phyloP scores from a whole-genome alignment of 92 coral and sea anemone species.

The Scolanthus callimorphus region DNA sequence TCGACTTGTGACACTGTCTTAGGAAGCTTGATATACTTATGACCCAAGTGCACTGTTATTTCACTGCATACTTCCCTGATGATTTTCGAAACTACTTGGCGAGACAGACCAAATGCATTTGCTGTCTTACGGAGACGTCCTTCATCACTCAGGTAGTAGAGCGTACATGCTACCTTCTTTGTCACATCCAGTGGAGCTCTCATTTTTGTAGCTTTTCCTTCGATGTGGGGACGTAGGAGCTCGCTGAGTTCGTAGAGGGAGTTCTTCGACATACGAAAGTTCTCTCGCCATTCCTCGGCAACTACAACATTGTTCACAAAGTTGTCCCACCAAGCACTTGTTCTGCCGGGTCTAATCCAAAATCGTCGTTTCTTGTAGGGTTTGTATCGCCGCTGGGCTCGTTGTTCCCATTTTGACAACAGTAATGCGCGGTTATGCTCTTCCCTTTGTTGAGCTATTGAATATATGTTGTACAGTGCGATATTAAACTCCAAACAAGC shows the following conservation, averaged over 20 bases:
- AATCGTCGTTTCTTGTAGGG: neutral
- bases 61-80: slow-evolving; percentile 16
- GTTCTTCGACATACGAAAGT: slow-evolving; percentile 36
- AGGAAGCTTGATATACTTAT: slow-evolving; percentile 4
- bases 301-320: slow-evolving; percentile 8
- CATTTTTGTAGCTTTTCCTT: slow-evolving; percentile 29
- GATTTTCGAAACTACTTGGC: too few species aligned
- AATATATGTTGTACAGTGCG: too few species aligned
- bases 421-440: too few species aligned
- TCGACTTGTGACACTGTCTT: neutral
- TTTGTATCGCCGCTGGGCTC: too few species aligned
- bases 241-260: slow-evolving; percentile 28
- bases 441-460: too few species aligned
- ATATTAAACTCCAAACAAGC: too few species aligned
- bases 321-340: slow-evolving; percentile 3
- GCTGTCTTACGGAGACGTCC: slow-evolving; percentile 37
- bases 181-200: slow-evolving; percentile 26
- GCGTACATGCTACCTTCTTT: slow-evolving; percentile 39
- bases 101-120: slow-evolving; percentile 54
- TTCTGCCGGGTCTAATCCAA: slow-evolving; percentile 42
- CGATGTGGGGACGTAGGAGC: slow-evolving; percentile 7
- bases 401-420: too few species aligned
- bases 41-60: neutral
- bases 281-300: slow-evolving; percentile 45
- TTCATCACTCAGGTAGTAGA: slow-evolving; percentile 43